Evolutionary conservation across 2,888 invertebrate species (phyloP), one percentile per base, ranked within the genome.

Genomic region (Chrysotoxum bicinctum): DNA sequence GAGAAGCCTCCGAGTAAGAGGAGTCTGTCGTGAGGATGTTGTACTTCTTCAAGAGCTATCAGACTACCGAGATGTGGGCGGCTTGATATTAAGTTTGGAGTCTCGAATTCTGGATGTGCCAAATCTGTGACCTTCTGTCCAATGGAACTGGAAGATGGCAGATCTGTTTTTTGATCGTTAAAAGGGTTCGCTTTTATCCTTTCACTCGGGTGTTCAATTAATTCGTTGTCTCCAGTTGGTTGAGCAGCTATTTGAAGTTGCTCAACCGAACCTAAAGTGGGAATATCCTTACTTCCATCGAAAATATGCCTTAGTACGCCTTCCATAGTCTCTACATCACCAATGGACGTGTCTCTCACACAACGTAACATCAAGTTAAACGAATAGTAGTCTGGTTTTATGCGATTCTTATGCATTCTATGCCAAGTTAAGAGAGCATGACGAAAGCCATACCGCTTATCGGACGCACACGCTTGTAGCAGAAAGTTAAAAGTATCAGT

Each of bases 351-450:
- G 88, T 98, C 97, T 87, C 96, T 94, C 0, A 96, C 94, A 90
- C 95, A 95, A 88, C 96, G 93, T 1, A 98, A 90, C 90, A 99
- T 93, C 30, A 97, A 93, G 93, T 98, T 97, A 89, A 96, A 98
- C 1, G 95, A 94, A 89, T 93, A 95, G 74, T 96, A 91, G 89
- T 94, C 94, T 0, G 98, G 97, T 54, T 91, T 93, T 50, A 97
- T 93, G 56, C 92, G 93, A 89, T 93, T 92, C 54, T 93, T 92
- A 32, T 94, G 90, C 95, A 98, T 95, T 93, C 96, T 95, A 66
- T 96, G 94, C 98, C 98, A 98, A n/a, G 97, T 95, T 74, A 96
- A 90, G 3, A 98, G 91, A 21, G 96, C 96, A 93, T 97, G 95
- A 86, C 95, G 89, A 89, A 98, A 95, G 0, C 99, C 98, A 88